Base-by-base conservation (phyloP, 2,888 invertebrate genomes). In the Macrophya annulata region DNA sequence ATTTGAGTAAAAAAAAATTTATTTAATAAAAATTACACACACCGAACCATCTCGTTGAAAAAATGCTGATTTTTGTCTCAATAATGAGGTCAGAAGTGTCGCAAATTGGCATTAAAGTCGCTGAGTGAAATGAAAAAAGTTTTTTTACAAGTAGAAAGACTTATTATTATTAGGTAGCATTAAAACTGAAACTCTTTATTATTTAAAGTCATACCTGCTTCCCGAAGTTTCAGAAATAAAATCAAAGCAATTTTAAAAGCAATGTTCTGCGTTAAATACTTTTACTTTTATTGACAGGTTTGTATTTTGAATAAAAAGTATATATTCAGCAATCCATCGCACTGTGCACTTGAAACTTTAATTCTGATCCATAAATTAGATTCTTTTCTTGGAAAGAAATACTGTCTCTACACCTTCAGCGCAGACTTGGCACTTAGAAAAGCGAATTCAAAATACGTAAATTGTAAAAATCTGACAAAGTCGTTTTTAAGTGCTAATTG, bases 401-500 rank as follows among this genome's bases (percentile, higher is more conserved):
- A 45, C 4, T 74, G 21, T 74, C 10, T 71, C 9, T n/a, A 40
- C 40, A 71, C 15, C 21, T 43, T 10, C n/a, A 5, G 15, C 17
- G 74, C 12, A 12, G 45, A 45, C 40, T 21, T 68, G 25, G 15
- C 45, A 31, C 74, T 74, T 5, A 1, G 21, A 2, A 74, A 74
- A 43, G 74, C 40, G 25, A 45, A 45, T 45, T 74, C 8, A 45
- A 74, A 74, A 45, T 74, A 45, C 21, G n/a, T 31, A 3, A 25
- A 21, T 45, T n/a, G 45, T 74, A 12, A 45, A 21, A 74, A 45
- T 45, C 45, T 21, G 45, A 45, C 43, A 74, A 74, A 74, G 45
- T 43, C 10, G 45, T 3, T 74, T 45, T 45, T 45, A 45, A 74
- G 74, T 74, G 74, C 74, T 74, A 74, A 45, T 74, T 17, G 45